phyloP scores from a whole-genome alignment of 2,797 vertebrate genomes.

The Alfaro cultratus region DNA sequence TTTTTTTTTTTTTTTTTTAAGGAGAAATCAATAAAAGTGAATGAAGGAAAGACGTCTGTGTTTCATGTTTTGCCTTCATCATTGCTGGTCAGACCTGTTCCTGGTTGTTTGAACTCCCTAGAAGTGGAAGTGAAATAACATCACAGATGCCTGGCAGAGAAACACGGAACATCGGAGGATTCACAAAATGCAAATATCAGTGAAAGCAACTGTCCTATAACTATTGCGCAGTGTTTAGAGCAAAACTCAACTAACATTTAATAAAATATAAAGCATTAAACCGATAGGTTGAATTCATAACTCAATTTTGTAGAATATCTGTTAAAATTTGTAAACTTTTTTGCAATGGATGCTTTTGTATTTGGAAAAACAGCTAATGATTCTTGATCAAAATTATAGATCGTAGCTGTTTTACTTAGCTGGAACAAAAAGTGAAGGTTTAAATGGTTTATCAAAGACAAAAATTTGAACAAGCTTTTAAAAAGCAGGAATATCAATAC shows the following conservation, averaged over 20 bases:
- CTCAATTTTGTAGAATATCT: neutral
- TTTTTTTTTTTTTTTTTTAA: conserved; percentile 64
- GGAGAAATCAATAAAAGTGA: conserved; percentile 77
- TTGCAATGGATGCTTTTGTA: neutral
- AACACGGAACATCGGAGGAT: neutral
- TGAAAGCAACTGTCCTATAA: neutral
- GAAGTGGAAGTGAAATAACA: neutral
- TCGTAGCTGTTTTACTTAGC: neutral
- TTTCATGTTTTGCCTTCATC: conserved; percentile 32
- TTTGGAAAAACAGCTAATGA: neutral
- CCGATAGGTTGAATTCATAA: neutral
- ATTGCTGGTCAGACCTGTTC: conserved; percentile 38
- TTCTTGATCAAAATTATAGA: neutral
- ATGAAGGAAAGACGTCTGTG: conserved; percentile 36
- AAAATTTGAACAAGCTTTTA: neutral
- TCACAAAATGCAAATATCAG: neutral
- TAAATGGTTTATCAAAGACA: neutral
- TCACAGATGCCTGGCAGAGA: neutral
- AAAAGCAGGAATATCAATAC: neutral
- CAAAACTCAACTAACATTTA: neutral
- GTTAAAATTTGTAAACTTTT: neutral
- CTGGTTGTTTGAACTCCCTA: conserved; percentile 13
- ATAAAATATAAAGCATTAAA: neutral
- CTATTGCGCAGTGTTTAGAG: neutral
- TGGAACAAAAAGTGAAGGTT: neutral